Conservation (phyloP, 2,888 invertebrate genomes). For the Taphrorychus bicolor region DNA sequence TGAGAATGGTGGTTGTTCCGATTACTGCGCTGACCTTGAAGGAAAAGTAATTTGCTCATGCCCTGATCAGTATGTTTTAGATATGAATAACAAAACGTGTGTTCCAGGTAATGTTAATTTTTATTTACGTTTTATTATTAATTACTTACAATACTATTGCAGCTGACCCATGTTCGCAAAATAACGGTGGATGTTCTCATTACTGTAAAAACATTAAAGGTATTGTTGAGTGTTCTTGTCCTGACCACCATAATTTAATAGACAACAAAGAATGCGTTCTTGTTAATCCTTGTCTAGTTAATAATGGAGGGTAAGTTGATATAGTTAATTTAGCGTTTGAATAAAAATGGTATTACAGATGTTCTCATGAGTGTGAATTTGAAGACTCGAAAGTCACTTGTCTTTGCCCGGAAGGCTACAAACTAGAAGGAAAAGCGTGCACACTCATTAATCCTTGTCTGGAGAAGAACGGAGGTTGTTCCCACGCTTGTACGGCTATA, state of each 20-base stretch:
- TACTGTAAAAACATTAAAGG: slow-evolving; percentile 62
- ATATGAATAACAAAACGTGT: slow-evolving; percentile 51
- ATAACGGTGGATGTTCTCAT: slow-evolving; percentile 68
- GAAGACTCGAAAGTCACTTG: slow-evolving; percentile 56
- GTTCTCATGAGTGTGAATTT: slow-evolving; percentile 62
- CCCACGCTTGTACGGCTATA: slow-evolving; percentile 62
- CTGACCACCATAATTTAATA: slow-evolving; percentile 53
- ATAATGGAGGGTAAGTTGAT: slow-evolving; percentile 64
- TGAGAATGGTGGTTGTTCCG: slow-evolving; percentile 67
- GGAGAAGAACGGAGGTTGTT: slow-evolving; percentile 58
- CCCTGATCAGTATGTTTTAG: slow-evolving; percentile 57
- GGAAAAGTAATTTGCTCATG: slow-evolving; percentile 42
- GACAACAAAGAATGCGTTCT: slow-evolving; percentile 52
- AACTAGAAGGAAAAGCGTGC: slow-evolving; percentile 50
- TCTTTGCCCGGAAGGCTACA: slow-evolving; percentile 59
- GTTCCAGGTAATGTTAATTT: slow-evolving; percentile 43
- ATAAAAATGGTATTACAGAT: slow-evolving; percentile 48
- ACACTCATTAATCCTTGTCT: slow-evolving; percentile 52
- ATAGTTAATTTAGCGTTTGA: background rate
- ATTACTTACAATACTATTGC: too few relatives aligned
- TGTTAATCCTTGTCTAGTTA: slow-evolving; percentile 53
- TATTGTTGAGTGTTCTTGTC: slow-evolving; percentile 64
- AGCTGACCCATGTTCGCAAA: slow-evolving; percentile 61
- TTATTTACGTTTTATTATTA: too few relatives aligned
- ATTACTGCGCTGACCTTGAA: slow-evolving; percentile 57